Conservation (phyloP, 1,140 invertebrate species). For the Zaprionus davidi region DNA sequence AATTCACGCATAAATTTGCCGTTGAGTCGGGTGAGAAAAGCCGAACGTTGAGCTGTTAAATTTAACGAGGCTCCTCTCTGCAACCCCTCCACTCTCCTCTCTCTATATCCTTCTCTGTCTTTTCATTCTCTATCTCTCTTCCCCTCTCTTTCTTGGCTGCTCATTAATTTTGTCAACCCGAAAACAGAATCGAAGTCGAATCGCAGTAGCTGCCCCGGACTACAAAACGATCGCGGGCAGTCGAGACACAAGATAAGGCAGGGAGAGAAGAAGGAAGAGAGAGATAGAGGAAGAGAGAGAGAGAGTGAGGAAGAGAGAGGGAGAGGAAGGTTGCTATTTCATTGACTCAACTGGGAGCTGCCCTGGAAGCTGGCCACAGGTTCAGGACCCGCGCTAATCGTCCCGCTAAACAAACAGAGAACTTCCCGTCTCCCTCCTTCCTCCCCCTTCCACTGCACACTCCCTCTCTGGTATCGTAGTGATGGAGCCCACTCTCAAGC, state of each 20-base stretch:
- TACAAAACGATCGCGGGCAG: constrained; percentile 73
- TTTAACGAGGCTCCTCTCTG: constrained; percentile 62
- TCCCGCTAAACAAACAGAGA: constrained; percentile 28
- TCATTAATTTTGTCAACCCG: constrained; percentile 80
- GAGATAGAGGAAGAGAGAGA: neutral
- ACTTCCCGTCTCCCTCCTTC: neutral
- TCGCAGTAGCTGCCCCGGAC: constrained; percentile 75
- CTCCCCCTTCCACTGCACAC: neutral
- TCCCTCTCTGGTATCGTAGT: constrained; percentile 2
- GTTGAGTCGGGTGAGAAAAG: constrained; percentile 55
- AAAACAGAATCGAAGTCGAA: constrained; percentile 57
- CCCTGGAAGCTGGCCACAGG: constrained; percentile 31
- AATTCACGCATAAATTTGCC: constrained; percentile 82
- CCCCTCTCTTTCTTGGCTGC: constrained; percentile 3
- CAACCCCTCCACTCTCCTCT: neutral
- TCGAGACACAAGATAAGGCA: constrained; percentile 60
- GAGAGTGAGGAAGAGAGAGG: neutral
- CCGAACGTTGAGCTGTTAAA: constrained; percentile 73
- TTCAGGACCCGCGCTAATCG: constrained; percentile 78
- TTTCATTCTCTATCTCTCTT: neutral
- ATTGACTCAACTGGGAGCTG: constrained; percentile 17
- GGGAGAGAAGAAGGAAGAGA: neutral
- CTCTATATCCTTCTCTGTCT: neutral
- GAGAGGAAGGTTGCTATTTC: constrained; percentile 9
- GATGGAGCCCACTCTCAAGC: constrained; percentile 19